Evolutionary conservation across 2,888 invertebrate species (phyloP), one percentile per base, ranked within the genome.

Genomic region (Sinodicranocentrus sp.): DNA sequence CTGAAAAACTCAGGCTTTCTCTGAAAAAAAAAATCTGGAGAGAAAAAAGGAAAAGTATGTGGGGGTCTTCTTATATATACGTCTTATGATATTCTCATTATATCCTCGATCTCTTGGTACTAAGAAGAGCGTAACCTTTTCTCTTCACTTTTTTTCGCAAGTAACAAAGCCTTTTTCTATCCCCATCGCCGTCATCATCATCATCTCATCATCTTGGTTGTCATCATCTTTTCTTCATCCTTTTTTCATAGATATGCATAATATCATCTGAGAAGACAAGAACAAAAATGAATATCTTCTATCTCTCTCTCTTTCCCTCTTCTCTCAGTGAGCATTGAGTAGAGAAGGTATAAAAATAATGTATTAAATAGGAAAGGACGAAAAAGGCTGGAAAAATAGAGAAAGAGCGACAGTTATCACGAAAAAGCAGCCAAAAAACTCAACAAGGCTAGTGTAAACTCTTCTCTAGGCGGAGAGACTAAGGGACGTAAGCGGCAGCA

Each of bases 221-320:
- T 82, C 82, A 72, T 82, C 82, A 82, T 82, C 82, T 75, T 68
- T 44, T 44, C 75, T 75, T 82, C 59, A 82, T 82, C 73, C 82
- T 68, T 75, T 79, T 63, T 73, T 71, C 79, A 68, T 73, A 82
- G 80, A 73, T 61, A 59, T 82, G 82, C 67, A 82, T 68, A 80
- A 68, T 72, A 65, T 80, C 65, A 54, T 70, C 28, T 43, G 61
- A 71, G 52, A 63, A 54, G 48, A 71, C n/a, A n/a, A 59, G 44
- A 68, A 78, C 70, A 78, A 72, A 33, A 65, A 80, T 80, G 72
- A 52, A 52, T 72, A 78, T 26, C 44, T 59, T 8, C 33, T 43
- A 72, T 61, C 73, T 52, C 6, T 43, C 33, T 44, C 44, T 52
- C 54, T 70, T 39, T 48, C 10, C n/a, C 48, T 48, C 48, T 48